Evolutionary conservation across 2,888 invertebrate species (phyloP).

Genomic region (Pollenia amentaria): DNA sequence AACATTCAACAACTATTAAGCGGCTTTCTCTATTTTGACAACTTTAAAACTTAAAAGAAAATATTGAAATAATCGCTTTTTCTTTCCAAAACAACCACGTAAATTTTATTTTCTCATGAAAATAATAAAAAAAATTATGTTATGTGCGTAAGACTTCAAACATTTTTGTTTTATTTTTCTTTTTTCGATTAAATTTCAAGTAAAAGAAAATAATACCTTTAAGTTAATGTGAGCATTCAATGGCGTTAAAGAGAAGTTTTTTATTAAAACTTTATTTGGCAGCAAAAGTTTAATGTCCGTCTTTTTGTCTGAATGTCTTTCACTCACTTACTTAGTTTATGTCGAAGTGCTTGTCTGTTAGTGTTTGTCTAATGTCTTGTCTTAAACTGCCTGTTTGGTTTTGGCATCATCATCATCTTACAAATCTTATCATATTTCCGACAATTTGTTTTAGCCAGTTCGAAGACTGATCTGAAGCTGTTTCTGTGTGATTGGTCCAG

Average conservation of each 20-base stretch:
- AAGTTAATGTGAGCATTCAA: constrained; percentile 25
- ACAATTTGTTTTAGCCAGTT: constrained; percentile 71
- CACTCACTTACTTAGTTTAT: constrained; percentile 12
- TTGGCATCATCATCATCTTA: constrained; percentile 67
- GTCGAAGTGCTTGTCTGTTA: constrained; percentile 43
- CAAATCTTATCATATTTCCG: constrained; percentile 75
- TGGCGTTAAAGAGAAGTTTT: constrained; percentile 54
- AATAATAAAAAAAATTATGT: background rate
- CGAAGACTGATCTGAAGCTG: constrained; percentile 25
- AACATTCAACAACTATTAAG: constrained; percentile 32
- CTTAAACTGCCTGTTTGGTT: constrained; percentile 50
- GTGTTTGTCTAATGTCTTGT: constrained; percentile 56
- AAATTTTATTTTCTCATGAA: constrained; percentile 30
- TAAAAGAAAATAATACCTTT: constrained; percentile 29
- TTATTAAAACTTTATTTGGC: background rate
- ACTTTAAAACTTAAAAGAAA: constrained; percentile 3
- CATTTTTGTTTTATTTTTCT: constrained; percentile 6
- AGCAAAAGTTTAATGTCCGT: background rate
- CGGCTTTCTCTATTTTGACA: constrained; percentile 66
- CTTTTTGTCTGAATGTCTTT: constrained; percentile 39
- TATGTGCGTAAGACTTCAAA: constrained; percentile 43
- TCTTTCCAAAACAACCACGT: constrained; percentile 5
- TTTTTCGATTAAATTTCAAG: constrained; percentile 22
- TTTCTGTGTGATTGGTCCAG: constrained; percentile 44
- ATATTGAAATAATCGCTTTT: background rate